Base-by-base conservation (phyloP, 2,888 invertebrate genomes). In the Boloria euphrosyne region DNA sequence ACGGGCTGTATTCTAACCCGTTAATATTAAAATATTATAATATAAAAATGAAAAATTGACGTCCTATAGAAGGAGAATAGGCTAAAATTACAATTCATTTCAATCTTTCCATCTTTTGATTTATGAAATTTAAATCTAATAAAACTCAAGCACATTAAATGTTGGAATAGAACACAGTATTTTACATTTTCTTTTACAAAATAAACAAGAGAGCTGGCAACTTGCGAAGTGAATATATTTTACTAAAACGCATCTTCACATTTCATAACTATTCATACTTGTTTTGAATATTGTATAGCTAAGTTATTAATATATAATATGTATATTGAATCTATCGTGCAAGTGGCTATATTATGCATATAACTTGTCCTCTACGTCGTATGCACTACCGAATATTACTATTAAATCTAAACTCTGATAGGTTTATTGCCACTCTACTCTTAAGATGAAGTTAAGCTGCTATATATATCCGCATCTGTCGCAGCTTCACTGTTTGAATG, bases 301-400 rank as follows among this genome's bases (percentile, higher is more conserved):
- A 4, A 10, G 55, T 44, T 57, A 46, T 46, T 57, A 44, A 57
- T 57, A 57, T 38, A 0, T n/a, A n/a, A n/a, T 38, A 38, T 38
- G 2, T 38, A 38, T 57, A 46, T 57, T 57, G 64, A 58, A 51
- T 46, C 27, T 44, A 47, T 59, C 16, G 31, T 27, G 27, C 43
- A 44, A 44, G 63, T 13, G 43, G 31, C 55, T 55, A 44, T 55
- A 62, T 43, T 31, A 47, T 18, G 31, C 80, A 78, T 80, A 79
- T 79, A 77, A 80, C 78, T 78, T 57, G 74, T 74, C 70, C 78
- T 82, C 67, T 65, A 75, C 73, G 83, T 82, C 83, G 75, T 71
- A 71, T 70, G 73, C 83, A 83, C 72, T 67, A 74, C 69, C 68
- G 61, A 64, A 61, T 51, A 67, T 47, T 22, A 38, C 59, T 54